Evolutionary conservation across 2,113 vertebrate species (phyloP), one percentile per base, ranked within the genome.

Genomic region (Taurulus bubalis): DNA sequence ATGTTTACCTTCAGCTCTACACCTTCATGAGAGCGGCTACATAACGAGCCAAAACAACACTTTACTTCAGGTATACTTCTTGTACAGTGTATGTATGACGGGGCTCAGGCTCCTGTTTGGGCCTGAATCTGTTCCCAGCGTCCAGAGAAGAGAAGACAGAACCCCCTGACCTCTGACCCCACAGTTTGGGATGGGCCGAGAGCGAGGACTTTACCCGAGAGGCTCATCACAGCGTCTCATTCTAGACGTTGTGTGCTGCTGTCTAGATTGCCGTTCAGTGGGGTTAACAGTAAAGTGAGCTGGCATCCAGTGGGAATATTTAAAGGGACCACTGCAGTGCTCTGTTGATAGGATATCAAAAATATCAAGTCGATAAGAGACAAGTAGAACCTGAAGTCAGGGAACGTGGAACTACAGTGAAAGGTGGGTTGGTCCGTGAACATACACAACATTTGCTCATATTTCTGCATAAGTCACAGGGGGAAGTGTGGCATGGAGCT

Each of bases 1-100:
- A 76, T 18, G 3, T 47, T 63, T 49, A 1, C 22, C 68, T 71
- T 68, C 3, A 66, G 59, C 34, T 55, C 16, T 60, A 38, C 36
- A 81, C 8, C 30, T 77, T 67, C n/a, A 62, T 53, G 7, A 73
- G 18, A 86, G 51, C 79, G 87, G 79, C 88, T 89, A 82, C 78
- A 80, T 76, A 36, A 53, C 4, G 28, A 53, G 62, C 40, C 4
- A 20, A 8, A 58, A 26, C 1, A 42, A 71, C 24, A 80, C 36
- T 77, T 80, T 32, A 53, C 45, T 40, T 20, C 12, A 65, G 14
- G 30, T 40, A 20, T 51, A 55, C 68, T n/a, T 15, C 5, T 7
- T 63, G 53, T 20, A 32, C 16, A 7, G 2, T 38, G 8, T 32
- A 4, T 24, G 22, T 24, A 11, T 40, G 15, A 60, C 2, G 47